Evolutionary conservation across 2,797 vertebrate species (phyloP).

Genomic region (Pseudopleuronectes americanus): DNA sequence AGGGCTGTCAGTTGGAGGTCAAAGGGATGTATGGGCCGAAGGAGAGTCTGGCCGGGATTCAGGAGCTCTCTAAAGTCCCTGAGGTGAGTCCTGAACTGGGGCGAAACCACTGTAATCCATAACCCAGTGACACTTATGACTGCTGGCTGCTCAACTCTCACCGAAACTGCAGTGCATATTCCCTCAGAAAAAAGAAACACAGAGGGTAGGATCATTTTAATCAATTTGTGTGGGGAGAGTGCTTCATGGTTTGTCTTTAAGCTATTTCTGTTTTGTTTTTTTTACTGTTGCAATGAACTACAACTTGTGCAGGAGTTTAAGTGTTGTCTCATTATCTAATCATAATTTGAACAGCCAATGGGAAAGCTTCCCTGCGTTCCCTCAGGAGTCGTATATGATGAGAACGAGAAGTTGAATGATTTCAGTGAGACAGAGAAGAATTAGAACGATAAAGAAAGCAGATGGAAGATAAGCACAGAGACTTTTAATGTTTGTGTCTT

Average conservation of each 20-base stretch:
- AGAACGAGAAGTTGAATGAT: slow-evolving; percentile 36
- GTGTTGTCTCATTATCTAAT: slow-evolving; percentile 32
- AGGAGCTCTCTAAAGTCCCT: slow-evolving; percentile 77
- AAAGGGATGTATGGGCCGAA: slow-evolving; percentile 69
- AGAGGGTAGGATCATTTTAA: slow-evolving; percentile 31
- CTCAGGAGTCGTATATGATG: slow-evolving; percentile 15
- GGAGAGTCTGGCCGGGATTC: slow-evolving; percentile 68
- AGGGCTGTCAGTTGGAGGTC: slow-evolving; percentile 67
- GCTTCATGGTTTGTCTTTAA: slow-evolving; percentile 21
- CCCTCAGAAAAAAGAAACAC: slow-evolving; percentile 33
- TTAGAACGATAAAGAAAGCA: slow-evolving; percentile 22
- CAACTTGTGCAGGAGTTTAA: slow-evolving; percentile 16
- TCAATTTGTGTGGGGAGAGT: slow-evolving; percentile 31
- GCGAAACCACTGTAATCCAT: slow-evolving; percentile 72
- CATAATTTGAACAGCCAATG: neutral
- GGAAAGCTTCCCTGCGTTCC: slow-evolving; percentile 7
- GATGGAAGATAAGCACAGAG: slow-evolving; percentile 9
- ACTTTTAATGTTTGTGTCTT: neutral
- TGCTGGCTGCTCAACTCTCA: slow-evolving; percentile 54
- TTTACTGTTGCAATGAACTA: slow-evolving; percentile 9
- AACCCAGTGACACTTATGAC: slow-evolving; percentile 71
- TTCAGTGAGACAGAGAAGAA: slow-evolving; percentile 16
- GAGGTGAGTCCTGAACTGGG: slow-evolving; percentile 69
- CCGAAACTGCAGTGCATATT: slow-evolving; percentile 41
- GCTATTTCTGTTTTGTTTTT: slow-evolving; percentile 20